These are phyloP conservation scores for Apis mellifera DNA, from an alignment of 1,140 invertebrate species.

Conservation along the genomic window DNA sequence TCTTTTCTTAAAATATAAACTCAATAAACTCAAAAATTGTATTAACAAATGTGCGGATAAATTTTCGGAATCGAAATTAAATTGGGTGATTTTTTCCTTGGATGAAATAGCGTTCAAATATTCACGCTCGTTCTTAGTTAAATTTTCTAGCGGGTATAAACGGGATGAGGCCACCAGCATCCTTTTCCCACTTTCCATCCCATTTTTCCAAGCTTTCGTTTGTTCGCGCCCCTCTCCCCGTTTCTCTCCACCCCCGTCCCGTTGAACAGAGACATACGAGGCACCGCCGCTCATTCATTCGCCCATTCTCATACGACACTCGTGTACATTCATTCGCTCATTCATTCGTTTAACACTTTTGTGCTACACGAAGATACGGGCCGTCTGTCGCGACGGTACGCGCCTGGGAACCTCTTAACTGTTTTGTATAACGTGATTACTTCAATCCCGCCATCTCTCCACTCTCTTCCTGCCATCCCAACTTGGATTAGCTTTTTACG, in stretches of 20 bases:
- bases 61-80: too few relatives aligned
- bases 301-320: constrained; percentile 67
- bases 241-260: constrained; percentile 18
- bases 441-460: constrained; percentile 51
- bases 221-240: constrained; percentile 33
- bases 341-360: constrained; percentile 80
- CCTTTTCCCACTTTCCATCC: constrained; percentile 37
- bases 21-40: too few relatives aligned
- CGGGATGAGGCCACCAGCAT: not conserved
- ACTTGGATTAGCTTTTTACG: not conserved
- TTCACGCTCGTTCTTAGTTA: too few relatives aligned
- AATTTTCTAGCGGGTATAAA: too few relatives aligned
- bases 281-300: constrained; percentile 70
- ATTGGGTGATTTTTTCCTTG: too few relatives aligned
- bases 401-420: constrained; percentile 76
- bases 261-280: constrained; percentile 42
- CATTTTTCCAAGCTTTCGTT: constrained; percentile 6
- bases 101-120: too few relatives aligned
- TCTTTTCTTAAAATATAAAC: too few relatives aligned
- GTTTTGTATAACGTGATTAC: constrained; percentile 79
- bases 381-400: constrained; percentile 56
- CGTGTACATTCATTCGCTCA: constrained; percentile 52
- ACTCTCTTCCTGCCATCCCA: not conserved
- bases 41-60: too few relatives aligned
- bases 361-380: constrained; percentile 76